phyloP scores from a whole-genome alignment of 2,797 vertebrate species.

The Podargus strigoides region DNA sequence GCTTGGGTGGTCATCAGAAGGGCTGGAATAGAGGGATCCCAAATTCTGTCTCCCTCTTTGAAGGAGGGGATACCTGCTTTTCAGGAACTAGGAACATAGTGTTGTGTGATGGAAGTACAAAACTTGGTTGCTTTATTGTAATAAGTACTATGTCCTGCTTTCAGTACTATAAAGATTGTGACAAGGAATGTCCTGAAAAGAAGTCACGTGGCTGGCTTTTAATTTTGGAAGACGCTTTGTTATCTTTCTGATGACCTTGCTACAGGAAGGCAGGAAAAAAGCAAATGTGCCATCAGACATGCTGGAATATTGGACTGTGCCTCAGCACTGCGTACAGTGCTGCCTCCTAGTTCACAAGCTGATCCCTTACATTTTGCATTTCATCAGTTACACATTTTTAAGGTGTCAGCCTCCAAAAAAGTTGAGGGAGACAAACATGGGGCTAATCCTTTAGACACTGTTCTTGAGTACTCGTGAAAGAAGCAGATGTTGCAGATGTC shows the following conservation, averaged over 20 bases:
- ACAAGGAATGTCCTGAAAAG: background rate
- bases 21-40: background rate
- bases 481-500: background rate
- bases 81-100: background rate
- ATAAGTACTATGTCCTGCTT: background rate
- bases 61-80: background rate
- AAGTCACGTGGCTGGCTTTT: background rate
- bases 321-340: background rate
- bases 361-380: background rate
- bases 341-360: background rate
- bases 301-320: background rate
- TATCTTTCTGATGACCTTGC: background rate
- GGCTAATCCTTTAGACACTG: background rate
- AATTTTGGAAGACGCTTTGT: background rate
- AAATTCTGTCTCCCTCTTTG: background rate
- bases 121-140: background rate
- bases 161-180: background rate
- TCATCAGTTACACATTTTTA: rapidly evolving
- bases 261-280: background rate
- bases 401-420: background rate
- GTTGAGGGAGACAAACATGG: background rate
- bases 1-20: background rate
- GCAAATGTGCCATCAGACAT: background rate
- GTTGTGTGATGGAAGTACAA: background rate
- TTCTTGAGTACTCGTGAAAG: background rate